Evolutionary conservation across 2,113 vertebrate genomes (phyloP).

Genomic region (Antechinus flavipes): DNA sequence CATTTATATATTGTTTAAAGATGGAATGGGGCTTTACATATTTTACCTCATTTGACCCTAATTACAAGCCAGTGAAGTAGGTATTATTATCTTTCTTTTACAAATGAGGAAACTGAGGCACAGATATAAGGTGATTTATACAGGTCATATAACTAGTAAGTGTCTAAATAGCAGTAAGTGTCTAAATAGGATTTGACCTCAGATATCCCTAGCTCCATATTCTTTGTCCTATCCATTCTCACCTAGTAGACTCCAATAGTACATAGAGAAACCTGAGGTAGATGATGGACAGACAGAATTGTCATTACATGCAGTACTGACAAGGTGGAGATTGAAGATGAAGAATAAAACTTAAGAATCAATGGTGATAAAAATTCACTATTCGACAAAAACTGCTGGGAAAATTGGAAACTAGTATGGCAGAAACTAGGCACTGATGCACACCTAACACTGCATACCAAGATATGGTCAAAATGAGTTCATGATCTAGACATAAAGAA

Average conservation of each 20-base stretch:
- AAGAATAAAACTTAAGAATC: background rate
- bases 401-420: too few species aligned
- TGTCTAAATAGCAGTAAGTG: background rate
- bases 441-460: too few species aligned
- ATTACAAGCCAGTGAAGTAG: background rate
- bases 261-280: background rate
- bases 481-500: too few species aligned
- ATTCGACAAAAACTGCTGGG: too few species aligned
- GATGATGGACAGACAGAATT: background rate
- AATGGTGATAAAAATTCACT: too few species aligned
- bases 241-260: background rate
- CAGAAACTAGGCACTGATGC: too few species aligned
- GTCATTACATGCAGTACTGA: background rate
- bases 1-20: background rate
- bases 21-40: background rate
- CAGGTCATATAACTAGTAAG: background rate
- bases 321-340: background rate
- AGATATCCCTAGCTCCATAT: background rate
- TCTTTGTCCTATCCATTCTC: background rate
- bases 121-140: background rate
- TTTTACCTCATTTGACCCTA: background rate
- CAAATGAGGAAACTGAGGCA: background rate
- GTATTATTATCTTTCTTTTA: background rate
- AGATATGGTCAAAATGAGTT: too few species aligned
- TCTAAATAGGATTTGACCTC: background rate